phyloP scores from a whole-genome alignment of 1,140 invertebrate species.

The Gryon sp. region DNA sequence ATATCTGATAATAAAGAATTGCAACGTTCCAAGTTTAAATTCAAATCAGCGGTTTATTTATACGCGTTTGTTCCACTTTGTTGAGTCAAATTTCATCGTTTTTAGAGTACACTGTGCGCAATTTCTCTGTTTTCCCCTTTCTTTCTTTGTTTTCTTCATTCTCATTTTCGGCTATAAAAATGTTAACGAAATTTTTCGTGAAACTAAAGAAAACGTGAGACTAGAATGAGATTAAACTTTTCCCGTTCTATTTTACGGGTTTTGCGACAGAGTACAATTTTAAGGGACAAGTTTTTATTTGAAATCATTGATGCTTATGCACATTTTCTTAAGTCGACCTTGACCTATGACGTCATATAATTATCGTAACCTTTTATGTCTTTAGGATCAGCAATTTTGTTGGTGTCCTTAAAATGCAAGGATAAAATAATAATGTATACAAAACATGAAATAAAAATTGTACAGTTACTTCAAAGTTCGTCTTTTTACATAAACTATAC shows the following conservation, averaged over 20 bases:
- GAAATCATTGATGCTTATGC: too few species aligned
- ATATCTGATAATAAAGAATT: conserved; percentile 28
- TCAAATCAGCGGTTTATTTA: conserved; percentile 55
- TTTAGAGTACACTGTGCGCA: not conserved
- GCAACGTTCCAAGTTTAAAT: conserved; percentile 44
- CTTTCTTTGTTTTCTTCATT: not conserved
- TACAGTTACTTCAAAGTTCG: too few species aligned
- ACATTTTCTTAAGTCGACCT: conserved; percentile 32
- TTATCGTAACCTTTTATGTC: too few species aligned
- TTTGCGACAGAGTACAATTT: conserved; percentile 31
- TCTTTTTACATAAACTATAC: too few species aligned
- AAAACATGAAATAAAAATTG: too few species aligned
- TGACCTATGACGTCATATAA: too few species aligned
- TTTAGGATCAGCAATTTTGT: too few species aligned
- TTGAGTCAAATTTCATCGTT: conserved; percentile 36
- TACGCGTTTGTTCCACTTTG: conserved; percentile 44
- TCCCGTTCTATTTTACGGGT: conserved; percentile 1
- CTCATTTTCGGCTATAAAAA: not conserved
- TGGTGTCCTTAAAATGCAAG: too few species aligned
- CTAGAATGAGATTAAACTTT: conserved; percentile 16
- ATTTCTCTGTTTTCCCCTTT: too few species aligned
- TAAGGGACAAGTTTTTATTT: conserved; percentile 1
- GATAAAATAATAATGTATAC: too few species aligned
- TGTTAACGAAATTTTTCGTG: not conserved
- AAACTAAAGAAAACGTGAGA: conserved; percentile 1